Conservation (phyloP, 2,113 vertebrate species). For the Rhegmatorhina hoffmannsi region DNA sequence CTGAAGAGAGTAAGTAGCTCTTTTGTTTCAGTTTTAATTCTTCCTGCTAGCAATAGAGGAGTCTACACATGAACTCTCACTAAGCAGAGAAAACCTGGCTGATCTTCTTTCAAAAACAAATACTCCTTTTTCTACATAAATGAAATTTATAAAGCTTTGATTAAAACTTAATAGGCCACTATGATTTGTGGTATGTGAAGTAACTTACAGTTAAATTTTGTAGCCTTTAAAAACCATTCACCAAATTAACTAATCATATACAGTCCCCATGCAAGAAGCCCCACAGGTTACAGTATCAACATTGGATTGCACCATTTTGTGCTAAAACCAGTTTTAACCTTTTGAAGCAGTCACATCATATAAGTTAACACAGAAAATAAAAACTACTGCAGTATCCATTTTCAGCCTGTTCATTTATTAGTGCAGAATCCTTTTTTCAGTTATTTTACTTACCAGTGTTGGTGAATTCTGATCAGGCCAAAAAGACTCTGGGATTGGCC, state of each 20-base stretch:
- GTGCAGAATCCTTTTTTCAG: not conserved
- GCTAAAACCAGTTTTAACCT: not conserved
- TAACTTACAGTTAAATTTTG: not conserved
- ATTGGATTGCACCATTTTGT: not conserved
- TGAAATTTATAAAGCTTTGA: not conserved
- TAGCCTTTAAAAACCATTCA: not conserved
- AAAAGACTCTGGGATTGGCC: conserved; percentile 86
- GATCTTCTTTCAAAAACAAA: not conserved
- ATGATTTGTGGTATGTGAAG: not conserved
- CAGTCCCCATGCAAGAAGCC: not conserved
- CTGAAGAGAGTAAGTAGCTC: not conserved
- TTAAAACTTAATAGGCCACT: not conserved
- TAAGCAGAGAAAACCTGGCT: not conserved
- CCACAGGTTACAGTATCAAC: not conserved
- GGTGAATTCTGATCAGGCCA: conserved; percentile 87
- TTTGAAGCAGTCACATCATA: not conserved
- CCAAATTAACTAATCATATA: not conserved
- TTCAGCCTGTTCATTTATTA: not conserved
- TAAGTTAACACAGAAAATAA: not conserved
- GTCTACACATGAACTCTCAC: not conserved
- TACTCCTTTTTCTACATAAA: not conserved
- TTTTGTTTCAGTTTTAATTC: not conserved
- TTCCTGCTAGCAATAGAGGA: not conserved
- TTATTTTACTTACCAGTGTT: conserved; percentile 79
- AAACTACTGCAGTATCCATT: not conserved